Conservation (phyloP, 2,113 vertebrate species). For the Ariopsis seemanni region DNA sequence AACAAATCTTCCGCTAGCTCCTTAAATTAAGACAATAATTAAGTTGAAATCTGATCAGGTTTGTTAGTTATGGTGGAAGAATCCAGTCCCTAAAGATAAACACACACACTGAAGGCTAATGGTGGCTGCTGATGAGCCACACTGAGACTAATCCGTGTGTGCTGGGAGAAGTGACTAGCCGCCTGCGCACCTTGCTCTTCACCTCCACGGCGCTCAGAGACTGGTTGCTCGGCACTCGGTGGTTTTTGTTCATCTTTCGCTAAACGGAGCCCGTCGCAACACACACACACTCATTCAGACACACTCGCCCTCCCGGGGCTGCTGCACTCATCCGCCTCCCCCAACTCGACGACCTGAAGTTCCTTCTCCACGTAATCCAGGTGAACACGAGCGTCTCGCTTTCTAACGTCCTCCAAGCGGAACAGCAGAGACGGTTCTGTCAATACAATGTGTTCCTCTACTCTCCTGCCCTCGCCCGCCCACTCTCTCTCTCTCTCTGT, state of each 20-base stretch:
- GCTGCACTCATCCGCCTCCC: slow-evolving; percentile 47
- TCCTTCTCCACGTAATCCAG: slow-evolving; percentile 38
- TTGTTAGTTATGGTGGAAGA: background rate
- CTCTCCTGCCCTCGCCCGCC: slow-evolving; percentile 3
- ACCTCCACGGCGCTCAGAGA: slow-evolving; percentile 77
- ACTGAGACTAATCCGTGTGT: background rate
- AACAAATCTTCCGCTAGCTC: background rate
- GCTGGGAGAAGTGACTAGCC: slow-evolving; percentile 18
- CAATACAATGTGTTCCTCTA: slow-evolving; percentile 53
- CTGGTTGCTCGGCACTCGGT: slow-evolving; percentile 75
- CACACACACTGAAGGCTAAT: background rate
- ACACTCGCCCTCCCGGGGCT: slow-evolving; percentile 56
- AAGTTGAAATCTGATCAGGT: background rate
- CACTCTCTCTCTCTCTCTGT: background rate
- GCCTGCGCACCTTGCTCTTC: slow-evolving; percentile 78
- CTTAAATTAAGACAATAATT: background rate
- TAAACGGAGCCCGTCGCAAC: slow-evolving; percentile 61
- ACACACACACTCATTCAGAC: slow-evolving; percentile 30
- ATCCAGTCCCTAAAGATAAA: background rate
- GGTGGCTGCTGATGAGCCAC: background rate
- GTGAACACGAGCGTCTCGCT: slow-evolving; percentile 15
- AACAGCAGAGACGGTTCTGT: slow-evolving; percentile 50
- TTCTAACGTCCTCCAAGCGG: slow-evolving; percentile 1
- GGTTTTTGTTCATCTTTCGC: slow-evolving; percentile 79
- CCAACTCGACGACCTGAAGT: slow-evolving; percentile 35